phyloP scores from a whole-genome alignment of 2,113 vertebrate genomes.

The Nestor notabilis region DNA sequence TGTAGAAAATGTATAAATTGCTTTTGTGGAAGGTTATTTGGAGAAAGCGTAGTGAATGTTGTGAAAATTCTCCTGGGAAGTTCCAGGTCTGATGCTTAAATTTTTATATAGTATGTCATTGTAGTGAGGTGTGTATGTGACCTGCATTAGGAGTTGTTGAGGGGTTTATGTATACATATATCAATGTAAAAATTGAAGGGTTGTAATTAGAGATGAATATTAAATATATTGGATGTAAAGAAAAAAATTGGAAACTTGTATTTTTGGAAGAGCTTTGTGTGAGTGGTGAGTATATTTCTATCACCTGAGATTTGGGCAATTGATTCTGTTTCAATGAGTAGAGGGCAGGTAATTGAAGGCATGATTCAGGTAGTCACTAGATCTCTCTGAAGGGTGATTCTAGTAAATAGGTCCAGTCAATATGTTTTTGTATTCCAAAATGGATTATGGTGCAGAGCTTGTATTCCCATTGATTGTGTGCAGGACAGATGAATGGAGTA shows the following conservation, averaged over 20 bases:
- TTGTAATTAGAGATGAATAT: not conserved
- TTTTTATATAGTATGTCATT: not conserved
- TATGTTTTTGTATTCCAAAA: not conserved
- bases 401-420: not conserved
- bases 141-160: not conserved
- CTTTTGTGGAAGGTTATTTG: constrained; percentile 18
- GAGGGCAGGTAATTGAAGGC: not conserved
- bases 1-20: not conserved
- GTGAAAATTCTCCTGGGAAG: not conserved
- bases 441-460: not conserved
- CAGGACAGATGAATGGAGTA: not conserved
- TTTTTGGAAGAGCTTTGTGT: not conserved
- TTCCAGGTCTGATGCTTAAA: not conserved
- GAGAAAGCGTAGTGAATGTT: not conserved
- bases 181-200: not conserved
- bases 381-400: not conserved
- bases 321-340: not conserved
- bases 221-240: not conserved
- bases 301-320: not conserved
- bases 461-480: not conserved
- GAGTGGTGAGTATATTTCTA: not conserved
- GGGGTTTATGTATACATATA: not conserved
- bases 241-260: not conserved
- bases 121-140: not conserved
- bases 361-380: not conserved